A percentile compares a stretch with the other conserved stretches of the same genome.
Conservation (phyloP, 2,113 vertebrate species). For the Triplophysa tibetana region DNA sequence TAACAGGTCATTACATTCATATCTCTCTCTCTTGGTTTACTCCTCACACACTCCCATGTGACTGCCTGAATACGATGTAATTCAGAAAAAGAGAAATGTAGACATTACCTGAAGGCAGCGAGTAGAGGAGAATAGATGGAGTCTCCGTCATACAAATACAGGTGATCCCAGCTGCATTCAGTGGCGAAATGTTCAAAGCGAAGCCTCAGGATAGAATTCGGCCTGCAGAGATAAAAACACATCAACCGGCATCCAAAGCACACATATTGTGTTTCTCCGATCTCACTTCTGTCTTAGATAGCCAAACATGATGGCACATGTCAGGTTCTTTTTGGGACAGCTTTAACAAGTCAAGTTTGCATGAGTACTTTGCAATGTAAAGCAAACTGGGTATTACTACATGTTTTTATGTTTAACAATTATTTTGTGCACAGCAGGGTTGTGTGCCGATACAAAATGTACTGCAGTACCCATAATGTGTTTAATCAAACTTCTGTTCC, state of each 20-base stretch:
- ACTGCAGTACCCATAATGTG: too few relatives aligned
- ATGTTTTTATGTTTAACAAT: too few relatives aligned
- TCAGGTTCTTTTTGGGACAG: too few relatives aligned
- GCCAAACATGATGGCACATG: neutral
- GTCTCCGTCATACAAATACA: constrained; percentile 96
- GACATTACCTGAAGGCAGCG: constrained; percentile 91
- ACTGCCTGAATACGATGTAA: neutral
- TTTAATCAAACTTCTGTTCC: too few relatives aligned
- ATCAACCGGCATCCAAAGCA: neutral
- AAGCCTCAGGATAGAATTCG: constrained; percentile 87
- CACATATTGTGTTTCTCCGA: neutral
- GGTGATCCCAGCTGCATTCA: constrained; percentile 98
- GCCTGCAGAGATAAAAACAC: constrained; percentile 69
- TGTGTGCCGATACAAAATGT: too few relatives aligned
- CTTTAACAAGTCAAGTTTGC: too few relatives aligned
- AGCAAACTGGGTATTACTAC: too few relatives aligned
- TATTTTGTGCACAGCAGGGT: too few relatives aligned
- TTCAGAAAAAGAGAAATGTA: neutral
- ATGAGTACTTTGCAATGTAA: too few relatives aligned
- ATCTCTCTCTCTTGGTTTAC: neutral
- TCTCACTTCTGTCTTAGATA: neutral
- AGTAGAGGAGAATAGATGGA: constrained; percentile 94
- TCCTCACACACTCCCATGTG: neutral
- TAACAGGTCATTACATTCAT: constrained; percentile 15
- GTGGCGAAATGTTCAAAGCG: constrained; percentile 98